Base-by-base conservation (phyloP, 1,140 invertebrate species). In the Hypothenemus hampei region DNA sequence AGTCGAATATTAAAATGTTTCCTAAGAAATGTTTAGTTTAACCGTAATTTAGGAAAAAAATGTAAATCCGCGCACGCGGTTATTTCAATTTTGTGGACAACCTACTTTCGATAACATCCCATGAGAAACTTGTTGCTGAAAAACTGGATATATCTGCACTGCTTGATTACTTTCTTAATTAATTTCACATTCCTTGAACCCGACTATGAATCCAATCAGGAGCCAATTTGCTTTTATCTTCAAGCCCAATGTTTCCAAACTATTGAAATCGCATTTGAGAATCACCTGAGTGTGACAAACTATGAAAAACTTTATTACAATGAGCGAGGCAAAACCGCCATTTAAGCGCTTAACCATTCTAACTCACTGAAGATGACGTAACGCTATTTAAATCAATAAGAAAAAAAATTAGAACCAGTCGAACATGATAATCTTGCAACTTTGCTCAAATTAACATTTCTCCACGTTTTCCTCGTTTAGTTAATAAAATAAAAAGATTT, bases 291-390 rank as follows among this genome's bases (percentile, higher is more conserved):
- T 56, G 53, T 56, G 35, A 56, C 44, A 48, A 31, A 41, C 23
- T 48, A 47, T 41, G 44, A 56, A 53, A 56, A 56, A 56, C 33
- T 18, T 47, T 31, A 56, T 56, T 56, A 56, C 36, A 47, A 29
- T 36, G 53, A 56, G 44, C 44, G 40, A 33, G 40, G 43, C 43
- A 43, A 53, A 44, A 26, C 35, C 29, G n/a, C 19, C 47, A 16
- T 49, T 19, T 37, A 37, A 39, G 35, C 21, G 31, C 24, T 45
- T 47, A 47, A 47, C 21, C 18, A 20, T 16, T 47, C n/a, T 33
- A 35, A 15, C 18, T 44, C 26, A 15, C n/a, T 15, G 26, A 44
- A 24, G n/a, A 18, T 13, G 21, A 21, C 20, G 15, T 41, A 21
- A 22, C 26, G 3, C n/a, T n/a, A 37, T 37, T 37, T 15, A 37